These are phyloP conservation scores for Silurus aristotelis DNA, from an alignment of 2,797 vertebrate genomes.

Conservation along the genomic window DNA sequence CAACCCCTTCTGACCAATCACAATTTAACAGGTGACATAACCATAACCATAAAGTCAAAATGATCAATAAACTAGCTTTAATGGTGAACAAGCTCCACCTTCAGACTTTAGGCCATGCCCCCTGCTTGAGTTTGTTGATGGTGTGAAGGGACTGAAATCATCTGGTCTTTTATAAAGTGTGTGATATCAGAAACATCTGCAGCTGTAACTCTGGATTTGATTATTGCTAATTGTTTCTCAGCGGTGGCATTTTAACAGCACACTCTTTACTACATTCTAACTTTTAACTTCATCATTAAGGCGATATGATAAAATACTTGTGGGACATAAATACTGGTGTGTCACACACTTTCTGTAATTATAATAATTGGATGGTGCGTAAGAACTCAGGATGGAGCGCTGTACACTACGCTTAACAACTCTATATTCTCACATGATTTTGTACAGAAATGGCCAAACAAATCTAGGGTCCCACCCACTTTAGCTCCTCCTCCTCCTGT, in stretches of 20 bases:
- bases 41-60: not conserved
- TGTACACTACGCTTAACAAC: too few species aligned
- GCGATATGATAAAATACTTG: not conserved
- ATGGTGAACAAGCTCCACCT: not conserved
- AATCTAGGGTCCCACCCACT: not conserved
- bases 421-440: not conserved
- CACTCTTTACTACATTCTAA: not conserved
- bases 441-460: not conserved
- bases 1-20: too few species aligned
- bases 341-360: not conserved
- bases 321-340: not conserved
- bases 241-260: not conserved
- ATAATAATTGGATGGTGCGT: not conserved
- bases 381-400: not conserved
- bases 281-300: not conserved
- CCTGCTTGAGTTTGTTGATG: not conserved
- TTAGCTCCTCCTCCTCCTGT: not conserved
- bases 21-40: not conserved
- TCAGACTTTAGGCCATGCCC: not conserved
- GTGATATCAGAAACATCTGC: not conserved
- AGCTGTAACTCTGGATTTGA: not conserved
- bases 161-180: not conserved
- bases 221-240: not conserved
- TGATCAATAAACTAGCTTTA: not conserved
- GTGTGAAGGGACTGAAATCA: not conserved